Evolutionary conservation across 2,113 vertebrate species (phyloP).

Genomic region (Poecilia latipinna): DNA sequence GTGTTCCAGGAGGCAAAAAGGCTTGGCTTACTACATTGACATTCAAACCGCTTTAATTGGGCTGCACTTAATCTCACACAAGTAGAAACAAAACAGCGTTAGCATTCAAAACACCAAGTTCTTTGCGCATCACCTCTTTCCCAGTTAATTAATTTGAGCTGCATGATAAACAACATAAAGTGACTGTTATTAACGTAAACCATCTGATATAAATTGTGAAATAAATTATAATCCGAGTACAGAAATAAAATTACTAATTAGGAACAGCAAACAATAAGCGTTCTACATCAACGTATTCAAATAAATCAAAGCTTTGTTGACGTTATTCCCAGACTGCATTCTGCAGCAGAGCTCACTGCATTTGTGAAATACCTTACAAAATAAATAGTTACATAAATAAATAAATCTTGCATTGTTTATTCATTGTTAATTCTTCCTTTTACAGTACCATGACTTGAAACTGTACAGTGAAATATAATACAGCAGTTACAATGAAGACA

Average conservation of each 20-base stretch:
- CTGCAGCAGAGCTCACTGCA: constrained; percentile 70
- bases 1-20: constrained; percentile 53
- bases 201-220: constrained; percentile 57
- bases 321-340: constrained; percentile 65
- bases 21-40: constrained; percentile 56
- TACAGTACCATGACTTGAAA: constrained; percentile 78
- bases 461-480: constrained; percentile 72
- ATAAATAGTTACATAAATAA: constrained; percentile 76
- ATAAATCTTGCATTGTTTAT: constrained; percentile 73
- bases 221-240: constrained; percentile 59
- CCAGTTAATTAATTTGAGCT: constrained; percentile 12
- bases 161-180: constrained; percentile 56
- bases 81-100: constrained; percentile 49
- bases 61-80: constrained; percentile 46
- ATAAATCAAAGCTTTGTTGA: constrained; percentile 52
- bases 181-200: constrained; percentile 59
- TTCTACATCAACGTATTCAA: constrained; percentile 62
- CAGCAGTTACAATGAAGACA: constrained; percentile 65
- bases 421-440: constrained; percentile 64
- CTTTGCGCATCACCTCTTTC: constrained; percentile 17
- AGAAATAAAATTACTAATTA: constrained; percentile 58
- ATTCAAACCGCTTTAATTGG: constrained; percentile 51
- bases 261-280: constrained; percentile 67
- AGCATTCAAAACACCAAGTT: constrained; percentile 49
- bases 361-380: constrained; percentile 73